These are phyloP conservation scores for Spilogale gracilis DNA, from an alignment of 2,113 vertebrate species.

Conservation along the genomic window DNA sequence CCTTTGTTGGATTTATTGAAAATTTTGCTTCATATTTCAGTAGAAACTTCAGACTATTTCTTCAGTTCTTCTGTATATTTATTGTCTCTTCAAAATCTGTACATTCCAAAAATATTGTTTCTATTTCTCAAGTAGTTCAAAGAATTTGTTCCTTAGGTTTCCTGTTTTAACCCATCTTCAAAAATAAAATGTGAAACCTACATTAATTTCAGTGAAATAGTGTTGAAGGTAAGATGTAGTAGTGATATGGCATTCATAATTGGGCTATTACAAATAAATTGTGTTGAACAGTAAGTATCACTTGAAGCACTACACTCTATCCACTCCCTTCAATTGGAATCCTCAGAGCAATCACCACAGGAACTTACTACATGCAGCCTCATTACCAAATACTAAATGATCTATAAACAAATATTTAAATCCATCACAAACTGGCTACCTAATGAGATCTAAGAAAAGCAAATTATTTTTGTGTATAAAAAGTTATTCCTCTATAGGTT, in stretches of 20 bases:
- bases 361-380: neutral
- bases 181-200: neutral
- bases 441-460: neutral
- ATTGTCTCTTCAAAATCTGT: neutral
- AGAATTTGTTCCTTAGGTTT: neutral
- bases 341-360: neutral
- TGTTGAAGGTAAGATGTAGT: neutral
- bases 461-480: neutral
- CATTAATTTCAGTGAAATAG: neutral
- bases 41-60: neutral
- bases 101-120: neutral
- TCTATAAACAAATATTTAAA: neutral
- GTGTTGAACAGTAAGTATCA: neutral
- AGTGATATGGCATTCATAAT: neutral
- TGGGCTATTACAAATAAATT: neutral
- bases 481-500: neutral
- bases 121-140: neutral
- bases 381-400: neutral
- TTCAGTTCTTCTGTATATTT: neutral
- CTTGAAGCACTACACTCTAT: neutral
- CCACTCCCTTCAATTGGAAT: neutral
- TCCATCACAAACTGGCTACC: neutral
- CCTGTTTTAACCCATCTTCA: neutral
- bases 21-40: neutral
- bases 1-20: neutral